Percentiles rank a stretch among this genome's conserved stretches.
Conservation (phyloP, 2,797 vertebrate species). For the Mormyrops attenuatus region DNA sequence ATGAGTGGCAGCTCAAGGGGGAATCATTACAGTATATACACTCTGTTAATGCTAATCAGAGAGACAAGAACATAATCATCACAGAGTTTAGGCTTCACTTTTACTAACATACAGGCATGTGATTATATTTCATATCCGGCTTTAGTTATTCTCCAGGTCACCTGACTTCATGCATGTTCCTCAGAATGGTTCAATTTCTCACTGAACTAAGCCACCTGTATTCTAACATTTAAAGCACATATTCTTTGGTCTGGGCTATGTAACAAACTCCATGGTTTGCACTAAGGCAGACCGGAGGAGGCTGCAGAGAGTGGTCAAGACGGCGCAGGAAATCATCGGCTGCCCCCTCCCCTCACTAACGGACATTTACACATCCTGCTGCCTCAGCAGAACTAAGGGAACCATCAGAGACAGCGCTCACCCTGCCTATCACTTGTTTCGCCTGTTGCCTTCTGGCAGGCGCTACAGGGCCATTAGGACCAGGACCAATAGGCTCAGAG, state of each 20-base stretch:
- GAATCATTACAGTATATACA: not conserved
- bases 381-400: too few relatives aligned
- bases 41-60: not conserved
- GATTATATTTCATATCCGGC: not conserved
- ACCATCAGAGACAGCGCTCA: too few relatives aligned
- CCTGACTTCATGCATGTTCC: not conserved
- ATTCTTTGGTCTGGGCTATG: conserved; percentile 1
- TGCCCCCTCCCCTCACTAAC: too few relatives aligned
- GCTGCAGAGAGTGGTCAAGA: too few relatives aligned
- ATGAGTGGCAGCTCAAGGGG: not conserved
- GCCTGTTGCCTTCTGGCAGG: too few relatives aligned
- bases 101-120: not conserved
- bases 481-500: too few relatives aligned
- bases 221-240: not conserved
- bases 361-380: too few relatives aligned
- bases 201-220: not conserved
- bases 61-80: not conserved
- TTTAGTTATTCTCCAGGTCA: not conserved
- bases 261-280: not conserved
- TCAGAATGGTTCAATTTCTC: not conserved
- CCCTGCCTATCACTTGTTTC: too few relatives aligned
- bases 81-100: not conserved
- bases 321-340: too few relatives aligned
- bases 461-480: too few relatives aligned
- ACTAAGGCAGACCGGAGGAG: too few relatives aligned